Percentiles rank a stretch among this genome's conserved stretches.
phyloP scores from a whole-genome alignment of 2,797 vertebrate species.

The Centropyge bicolor region DNA sequence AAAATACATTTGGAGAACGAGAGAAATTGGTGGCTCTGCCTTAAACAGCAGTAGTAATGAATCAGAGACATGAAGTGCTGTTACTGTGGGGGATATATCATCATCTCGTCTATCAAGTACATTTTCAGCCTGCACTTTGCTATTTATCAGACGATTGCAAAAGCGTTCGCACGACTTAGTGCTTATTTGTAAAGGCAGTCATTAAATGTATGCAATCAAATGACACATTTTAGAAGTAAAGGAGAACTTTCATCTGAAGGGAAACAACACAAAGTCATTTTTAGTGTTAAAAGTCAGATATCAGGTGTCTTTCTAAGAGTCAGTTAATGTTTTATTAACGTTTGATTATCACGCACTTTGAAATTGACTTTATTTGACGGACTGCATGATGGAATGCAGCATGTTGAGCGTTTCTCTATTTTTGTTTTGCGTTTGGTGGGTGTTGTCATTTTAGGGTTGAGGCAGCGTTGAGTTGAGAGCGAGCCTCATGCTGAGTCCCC shows the following conservation, averaged over 20 bases:
- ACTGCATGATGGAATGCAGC: slow-evolving; percentile 37
- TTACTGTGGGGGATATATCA: slow-evolving; percentile 57
- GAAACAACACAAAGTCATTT: slow-evolving; percentile 7
- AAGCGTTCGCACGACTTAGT: slow-evolving; percentile 55
- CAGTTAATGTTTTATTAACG: slow-evolving; percentile 17
- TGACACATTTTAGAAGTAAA: slow-evolving; percentile 33
- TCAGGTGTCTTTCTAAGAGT: slow-evolving; percentile 11
- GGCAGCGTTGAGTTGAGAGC: slow-evolving; percentile 47
- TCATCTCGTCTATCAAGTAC: slow-evolving; percentile 33
- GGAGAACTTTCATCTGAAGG: background rate
- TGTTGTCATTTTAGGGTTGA: slow-evolving; percentile 48
- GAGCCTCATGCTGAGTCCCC: slow-evolving; percentile 69
- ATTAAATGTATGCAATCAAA: slow-evolving; percentile 49
- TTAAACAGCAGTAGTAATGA: slow-evolving; percentile 21
- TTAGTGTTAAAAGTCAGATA: background rate
- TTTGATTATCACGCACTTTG: slow-evolving; percentile 32
- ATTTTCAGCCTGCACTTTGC: slow-evolving; percentile 57
- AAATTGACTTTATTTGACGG: background rate
- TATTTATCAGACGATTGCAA: slow-evolving; percentile 78
- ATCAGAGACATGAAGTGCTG: slow-evolving; percentile 26
- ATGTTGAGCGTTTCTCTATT: background rate
- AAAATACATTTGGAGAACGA: slow-evolving; percentile 7
- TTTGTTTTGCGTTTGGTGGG: slow-evolving; percentile 50
- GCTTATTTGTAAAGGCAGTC: slow-evolving; percentile 71
- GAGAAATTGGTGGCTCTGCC: slow-evolving; percentile 8